These are phyloP conservation scores for Colletes collaris DNA, from an alignment of 2,888 invertebrate species.

Conservation along the genomic window DNA sequence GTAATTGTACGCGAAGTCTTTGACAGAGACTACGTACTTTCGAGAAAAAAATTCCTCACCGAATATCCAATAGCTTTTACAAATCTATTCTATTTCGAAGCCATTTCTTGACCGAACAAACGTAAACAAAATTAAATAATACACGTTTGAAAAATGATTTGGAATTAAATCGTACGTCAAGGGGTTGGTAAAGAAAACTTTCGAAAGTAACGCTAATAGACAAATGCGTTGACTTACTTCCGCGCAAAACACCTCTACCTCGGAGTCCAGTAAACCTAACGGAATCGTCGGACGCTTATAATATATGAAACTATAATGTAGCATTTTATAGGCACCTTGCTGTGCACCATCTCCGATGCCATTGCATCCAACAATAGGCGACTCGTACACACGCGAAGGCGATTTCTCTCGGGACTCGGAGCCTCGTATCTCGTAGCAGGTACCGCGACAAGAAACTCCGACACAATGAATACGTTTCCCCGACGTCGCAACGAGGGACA, in stretches of 20 bases:
- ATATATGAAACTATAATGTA: background rate
- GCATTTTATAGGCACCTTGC: conserved; percentile 8
- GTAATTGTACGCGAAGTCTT: background rate
- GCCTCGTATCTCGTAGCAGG: conserved; percentile 33
- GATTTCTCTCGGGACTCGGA: conserved; percentile 38
- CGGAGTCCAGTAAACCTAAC: background rate
- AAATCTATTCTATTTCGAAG: too few relatives aligned
- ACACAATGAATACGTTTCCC: conserved; percentile 35
- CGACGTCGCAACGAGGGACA: conserved; percentile 36
- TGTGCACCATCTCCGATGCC: conserved; percentile 8
- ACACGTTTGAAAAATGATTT: too few relatives aligned
- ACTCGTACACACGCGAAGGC: conserved; percentile 39
- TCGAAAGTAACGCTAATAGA: too few relatives aligned
- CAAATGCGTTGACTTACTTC: too few relatives aligned
- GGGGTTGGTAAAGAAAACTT: too few relatives aligned
- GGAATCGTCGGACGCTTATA: background rate
- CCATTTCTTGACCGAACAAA: too few relatives aligned
- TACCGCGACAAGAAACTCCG: conserved; percentile 27
- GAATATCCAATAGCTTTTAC: too few relatives aligned
- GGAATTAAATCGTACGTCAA: too few relatives aligned
- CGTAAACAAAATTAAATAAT: too few relatives aligned
- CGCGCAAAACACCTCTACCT: too few relatives aligned
- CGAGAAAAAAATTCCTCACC: too few relatives aligned
- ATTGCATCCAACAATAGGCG: conserved; percentile 18
- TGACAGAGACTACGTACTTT: too few relatives aligned